Evolutionary conservation across 2,113 vertebrate genomes (phyloP), one percentile per base, ranked within the genome.

Genomic region (Pangasianodon gigas): DNA sequence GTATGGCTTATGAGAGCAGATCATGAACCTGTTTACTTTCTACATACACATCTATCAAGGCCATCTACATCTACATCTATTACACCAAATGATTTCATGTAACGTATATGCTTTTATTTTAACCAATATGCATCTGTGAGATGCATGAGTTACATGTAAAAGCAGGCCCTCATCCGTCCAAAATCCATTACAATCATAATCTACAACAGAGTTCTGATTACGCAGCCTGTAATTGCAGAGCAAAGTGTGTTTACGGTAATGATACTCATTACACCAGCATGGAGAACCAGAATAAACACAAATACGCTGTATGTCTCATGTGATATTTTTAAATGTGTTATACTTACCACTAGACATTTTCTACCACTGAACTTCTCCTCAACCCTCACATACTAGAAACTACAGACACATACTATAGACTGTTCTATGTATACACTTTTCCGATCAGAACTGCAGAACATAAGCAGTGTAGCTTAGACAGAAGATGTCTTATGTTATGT

Each of bases 161-260:
- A 26, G 32, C 41, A 46, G 62, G 56, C 56, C 52, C 19, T 83
- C 81, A 58, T 83, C 81, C 2, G 9, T 41, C 5, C 24, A 26
- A 84, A 84, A 84, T 29, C 24, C 56, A 62, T 84, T 44, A 62
- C 46, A 62, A 84, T 62, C 56, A 84, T 84, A 84, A 60, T 62
- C 32, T 84, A 62, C 82, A 84, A 84, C 82, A 84, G 58, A 13
- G 82, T 46, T 84, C 37, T 84, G 82, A 84, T 84, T 84, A 84
- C 21, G 13, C 37, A 84, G 56, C 56, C 56, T 62, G 21, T 84
- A 84, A 84, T 84, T 84, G 82, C 82, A 84, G 82, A 14, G 82
- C 56, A 62, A 84, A 84, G 56, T 62, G 56, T 84, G 82, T 84
- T 84, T 84, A 84, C 58, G 11, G 82, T 84, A 62, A 84, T 84